A percentile compares a stretch with the other conserved stretches of the same genome.
phyloP scores from a whole-genome alignment of 2,113 vertebrate species.

The Neolamprologus falcicula region DNA sequence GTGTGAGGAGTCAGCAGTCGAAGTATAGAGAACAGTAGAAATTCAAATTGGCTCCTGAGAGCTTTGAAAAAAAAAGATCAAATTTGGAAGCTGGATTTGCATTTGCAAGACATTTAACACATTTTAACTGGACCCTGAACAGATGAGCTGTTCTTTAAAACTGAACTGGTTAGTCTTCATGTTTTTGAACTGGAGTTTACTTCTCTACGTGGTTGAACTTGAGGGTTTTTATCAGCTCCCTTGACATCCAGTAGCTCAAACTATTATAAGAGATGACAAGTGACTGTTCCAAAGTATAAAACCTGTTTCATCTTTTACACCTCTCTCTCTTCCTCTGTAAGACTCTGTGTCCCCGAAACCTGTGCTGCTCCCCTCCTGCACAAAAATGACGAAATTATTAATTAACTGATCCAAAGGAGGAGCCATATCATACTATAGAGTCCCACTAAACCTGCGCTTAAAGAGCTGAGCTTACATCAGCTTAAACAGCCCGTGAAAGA shows the following conservation, averaged over 20 bases:
- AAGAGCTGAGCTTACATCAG: neutral
- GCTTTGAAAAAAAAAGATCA: rapidly evolving
- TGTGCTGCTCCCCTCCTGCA: neutral
- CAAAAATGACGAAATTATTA: neutral
- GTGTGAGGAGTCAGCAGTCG: neutral
- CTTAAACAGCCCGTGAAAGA: neutral
- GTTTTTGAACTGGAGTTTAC: neutral
- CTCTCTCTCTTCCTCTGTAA: neutral
- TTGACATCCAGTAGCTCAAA: neutral
- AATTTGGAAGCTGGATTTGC: neutral
- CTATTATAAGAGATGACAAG: neutral
- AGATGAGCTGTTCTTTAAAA: neutral
- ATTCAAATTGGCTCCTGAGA: neutral
- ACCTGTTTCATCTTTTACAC: neutral
- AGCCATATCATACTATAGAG: neutral
- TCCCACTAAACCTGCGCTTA: neutral
- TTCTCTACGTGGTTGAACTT: neutral
- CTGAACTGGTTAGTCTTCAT: neutral
- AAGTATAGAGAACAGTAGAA: neutral
- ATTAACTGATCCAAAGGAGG: neutral
- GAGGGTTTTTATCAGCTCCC: neutral
- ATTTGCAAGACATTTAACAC: neutral
- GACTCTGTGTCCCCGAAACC: neutral
- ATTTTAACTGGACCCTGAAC: neutral
- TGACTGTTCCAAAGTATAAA: neutral